Conservation (phyloP, 1,140 invertebrate genomes). For the Pseudachorutes palmiensis region DNA sequence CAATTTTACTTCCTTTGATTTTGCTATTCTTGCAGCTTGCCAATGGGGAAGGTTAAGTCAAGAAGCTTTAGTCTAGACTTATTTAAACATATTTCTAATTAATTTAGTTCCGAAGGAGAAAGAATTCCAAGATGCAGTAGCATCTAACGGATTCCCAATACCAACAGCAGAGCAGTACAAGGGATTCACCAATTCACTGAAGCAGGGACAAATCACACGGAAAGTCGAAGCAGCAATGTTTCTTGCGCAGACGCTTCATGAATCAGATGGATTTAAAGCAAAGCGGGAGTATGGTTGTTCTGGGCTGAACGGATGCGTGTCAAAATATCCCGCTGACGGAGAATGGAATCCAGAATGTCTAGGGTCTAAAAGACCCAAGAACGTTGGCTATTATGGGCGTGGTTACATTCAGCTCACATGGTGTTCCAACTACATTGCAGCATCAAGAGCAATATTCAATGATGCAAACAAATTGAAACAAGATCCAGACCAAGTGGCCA, state of each 20-base stretch:
- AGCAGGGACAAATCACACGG: conserved; percentile 6
- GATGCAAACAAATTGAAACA: conserved; percentile 14
- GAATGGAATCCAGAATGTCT: neutral
- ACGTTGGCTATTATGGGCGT: conserved; percentile 22
- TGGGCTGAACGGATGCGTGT: neutral
- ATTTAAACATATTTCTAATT: no score
- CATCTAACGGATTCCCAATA: conserved; percentile 12
- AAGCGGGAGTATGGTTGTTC: conserved; percentile 10
- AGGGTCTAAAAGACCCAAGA: neutral
- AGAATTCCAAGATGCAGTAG: conserved; percentile 17
- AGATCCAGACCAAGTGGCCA: conserved; percentile 26
- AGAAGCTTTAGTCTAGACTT: no score
- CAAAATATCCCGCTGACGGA: neutral
- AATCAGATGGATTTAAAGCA: conserved; percentile 16
- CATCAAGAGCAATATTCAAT: conserved; percentile 13
- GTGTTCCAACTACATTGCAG: conserved; percentile 27
- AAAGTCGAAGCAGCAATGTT: conserved; percentile 23
- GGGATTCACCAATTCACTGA: neutral
- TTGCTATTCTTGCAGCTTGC: no score
- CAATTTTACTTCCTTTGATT: no score
- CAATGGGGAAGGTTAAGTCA: no score
- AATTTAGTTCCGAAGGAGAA: neutral
- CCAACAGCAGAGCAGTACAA: conserved; percentile 18
- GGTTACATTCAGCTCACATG: conserved; percentile 29
- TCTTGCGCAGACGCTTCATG: conserved; percentile 23